phyloP scores from a whole-genome alignment of 2,888 invertebrate genomes.

The Peribatodes rhomboidaria region DNA sequence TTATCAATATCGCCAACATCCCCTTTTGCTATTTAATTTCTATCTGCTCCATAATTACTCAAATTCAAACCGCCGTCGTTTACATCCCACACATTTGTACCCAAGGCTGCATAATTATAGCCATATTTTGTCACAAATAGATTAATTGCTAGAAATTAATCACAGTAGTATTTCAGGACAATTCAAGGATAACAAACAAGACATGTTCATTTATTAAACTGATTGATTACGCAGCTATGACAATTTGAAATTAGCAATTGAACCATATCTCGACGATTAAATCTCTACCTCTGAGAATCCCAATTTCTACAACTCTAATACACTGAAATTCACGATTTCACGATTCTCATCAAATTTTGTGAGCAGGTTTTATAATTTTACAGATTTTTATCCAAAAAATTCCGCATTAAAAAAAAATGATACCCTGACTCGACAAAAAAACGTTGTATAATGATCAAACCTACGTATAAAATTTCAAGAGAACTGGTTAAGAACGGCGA shows the following conservation, averaged over 20 bases:
- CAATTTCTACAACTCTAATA: background rate
- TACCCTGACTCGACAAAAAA: too few species aligned
- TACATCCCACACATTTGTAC: conserved; percentile 23
- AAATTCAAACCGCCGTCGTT: conserved; percentile 21
- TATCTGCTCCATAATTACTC: conserved; percentile 23
- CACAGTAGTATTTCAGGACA: conserved; percentile 34
- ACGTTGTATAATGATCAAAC: too few species aligned
- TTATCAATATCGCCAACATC: background rate
- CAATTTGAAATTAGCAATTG: background rate
- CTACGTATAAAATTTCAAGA: too few species aligned
- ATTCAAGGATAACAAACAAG: conserved; percentile 37
- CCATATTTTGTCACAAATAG: conserved; percentile 33
- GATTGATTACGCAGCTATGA: conserved; percentile 64
- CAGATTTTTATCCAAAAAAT: too few species aligned
- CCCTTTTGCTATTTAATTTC: conserved; percentile 2
- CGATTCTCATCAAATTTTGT: too few species aligned
- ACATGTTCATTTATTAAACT: conserved; percentile 46
- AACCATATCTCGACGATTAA: background rate
- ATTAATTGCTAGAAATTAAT: conserved; percentile 37
- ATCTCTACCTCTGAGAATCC: background rate
- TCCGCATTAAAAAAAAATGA: too few species aligned
- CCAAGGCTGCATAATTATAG: conserved; percentile 28
- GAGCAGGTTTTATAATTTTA: too few species aligned
- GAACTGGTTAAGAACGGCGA: too few species aligned
- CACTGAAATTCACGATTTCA: too few species aligned